Base-by-base conservation (phyloP, 2,797 vertebrate species). In the Manis pentadactyla region DNA sequence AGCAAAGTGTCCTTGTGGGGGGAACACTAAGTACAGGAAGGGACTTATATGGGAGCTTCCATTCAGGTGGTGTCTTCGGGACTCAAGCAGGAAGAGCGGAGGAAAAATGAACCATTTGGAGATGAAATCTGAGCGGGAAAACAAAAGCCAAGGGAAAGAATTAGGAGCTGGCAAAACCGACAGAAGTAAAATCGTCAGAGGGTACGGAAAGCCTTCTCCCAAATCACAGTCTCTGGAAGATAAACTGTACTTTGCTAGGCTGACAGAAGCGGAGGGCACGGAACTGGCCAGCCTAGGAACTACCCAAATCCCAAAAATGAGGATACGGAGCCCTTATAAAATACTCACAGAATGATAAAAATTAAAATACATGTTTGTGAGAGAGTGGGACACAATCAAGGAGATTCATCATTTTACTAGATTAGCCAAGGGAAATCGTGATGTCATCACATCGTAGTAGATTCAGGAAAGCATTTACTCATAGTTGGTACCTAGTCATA, bases 21-120 rank as follows among this genome's bases (percentile, higher is more conserved):
- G 2, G 37, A 17, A 23, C 15, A 25, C 15, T 37, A 17, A 13
- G 6, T 12, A 13, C 18, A 77, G 74, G 18, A 53, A 34, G 74
- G 31, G 31, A 53, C 74, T 53, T 61, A 19, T 3, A 21, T 10
- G 4, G 12, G 5, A 13, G 18, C 15, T 0, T 3, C 1, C 5
- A 42, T 46, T 39, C 39, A 9, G 18, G 29, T 10, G 39, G 18
- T 17, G 13, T 46, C 25, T 29, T 82, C 57, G 23, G 37, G 27
- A 63, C 29, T 25, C 75, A 61, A 7, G 25, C 3, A 63, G 21
- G 5, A 4, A 7, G 7, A 31, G 11, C 4, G n/a, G 5, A 31
- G 21, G 29, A 57, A 11, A 46, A 18, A 21, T 6, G 2, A 19
- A 31, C 39, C 59, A 27, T 13, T 42, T 12, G 29, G 27, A 63